A percentile compares a stretch with the other conserved stretches of the same genome.
Conservation (phyloP, 2,113 vertebrate genomes). For the Psephotus haematonotus region DNA sequence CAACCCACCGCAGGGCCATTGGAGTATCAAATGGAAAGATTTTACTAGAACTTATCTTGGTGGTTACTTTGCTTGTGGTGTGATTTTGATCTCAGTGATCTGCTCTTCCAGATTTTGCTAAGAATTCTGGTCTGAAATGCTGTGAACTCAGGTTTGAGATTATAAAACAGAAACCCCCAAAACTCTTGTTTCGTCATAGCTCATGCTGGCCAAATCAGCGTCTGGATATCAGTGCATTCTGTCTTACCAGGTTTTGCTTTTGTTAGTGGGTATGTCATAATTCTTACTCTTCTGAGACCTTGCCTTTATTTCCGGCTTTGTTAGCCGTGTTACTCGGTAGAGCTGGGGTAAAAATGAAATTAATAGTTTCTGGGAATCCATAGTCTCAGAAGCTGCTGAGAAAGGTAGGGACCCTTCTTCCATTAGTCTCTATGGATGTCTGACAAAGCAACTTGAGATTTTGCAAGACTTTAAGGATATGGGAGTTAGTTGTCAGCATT, state of each 20-base stretch:
- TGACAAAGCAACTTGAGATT: not conserved
- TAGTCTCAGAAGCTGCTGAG: not conserved
- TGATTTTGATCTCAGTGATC: not conserved
- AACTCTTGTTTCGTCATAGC: not conserved
- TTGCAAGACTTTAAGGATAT: not conserved
- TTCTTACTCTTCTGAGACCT: not conserved
- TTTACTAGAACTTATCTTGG: not conserved
- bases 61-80: not conserved
- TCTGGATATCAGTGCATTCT: not conserved
- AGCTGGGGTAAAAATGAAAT: not conserved
- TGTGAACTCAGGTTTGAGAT: not conserved
- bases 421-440: not conserved
- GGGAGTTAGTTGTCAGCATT: not conserved
- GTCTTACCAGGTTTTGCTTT: not conserved
- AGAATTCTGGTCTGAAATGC: not conserved
- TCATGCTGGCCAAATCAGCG: not conserved
- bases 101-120: not conserved
- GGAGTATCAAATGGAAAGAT: not conserved
- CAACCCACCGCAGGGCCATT: not conserved
- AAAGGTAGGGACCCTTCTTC: not conserved
- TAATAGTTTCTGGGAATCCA: not conserved
- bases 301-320: not conserved
- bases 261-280: fast-evolving
- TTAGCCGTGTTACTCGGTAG: not conserved
- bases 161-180: not conserved